These are phyloP conservation scores for Nyctibius grandis DNA, from an alignment of 2,797 vertebrate species.

Conservation along the genomic window DNA sequence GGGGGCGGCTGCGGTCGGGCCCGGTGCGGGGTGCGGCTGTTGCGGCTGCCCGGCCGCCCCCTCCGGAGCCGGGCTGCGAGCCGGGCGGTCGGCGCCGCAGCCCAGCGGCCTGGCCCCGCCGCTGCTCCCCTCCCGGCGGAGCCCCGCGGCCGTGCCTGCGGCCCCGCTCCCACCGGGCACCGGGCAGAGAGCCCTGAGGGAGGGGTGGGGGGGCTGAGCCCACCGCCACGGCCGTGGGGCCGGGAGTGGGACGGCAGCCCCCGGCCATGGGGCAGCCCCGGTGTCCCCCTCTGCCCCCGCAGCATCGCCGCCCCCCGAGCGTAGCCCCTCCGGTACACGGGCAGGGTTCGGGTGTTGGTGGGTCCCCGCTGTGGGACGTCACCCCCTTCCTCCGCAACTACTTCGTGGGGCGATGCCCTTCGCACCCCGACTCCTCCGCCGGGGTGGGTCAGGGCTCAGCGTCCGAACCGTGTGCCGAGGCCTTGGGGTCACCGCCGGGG, in stretches of 20 bases:
- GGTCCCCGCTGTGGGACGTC: not conserved
- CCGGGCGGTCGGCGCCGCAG: not conserved
- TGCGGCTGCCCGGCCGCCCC: not conserved
- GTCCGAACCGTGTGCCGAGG: fast-evolving
- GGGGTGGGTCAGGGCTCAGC: fast-evolving
- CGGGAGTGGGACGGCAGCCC: not conserved
- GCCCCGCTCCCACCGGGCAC: not conserved
- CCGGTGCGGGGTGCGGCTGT: not conserved
- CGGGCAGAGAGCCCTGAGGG: not conserved
- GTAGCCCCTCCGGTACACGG: not conserved
- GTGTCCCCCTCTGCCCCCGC: not conserved
- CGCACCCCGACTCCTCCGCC: fast-evolving
- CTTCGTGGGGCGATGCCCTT: fast-evolving
- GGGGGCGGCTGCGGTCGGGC: not conserved
- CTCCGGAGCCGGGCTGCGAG: not conserved
- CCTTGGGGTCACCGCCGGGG: not conserved
- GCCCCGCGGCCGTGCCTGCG: not conserved
- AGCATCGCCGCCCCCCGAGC: not conserved
- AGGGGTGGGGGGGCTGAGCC: not conserved
- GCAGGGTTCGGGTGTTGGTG: not conserved
- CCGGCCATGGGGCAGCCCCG: not conserved
- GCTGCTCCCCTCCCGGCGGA: no score
- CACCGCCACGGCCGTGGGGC: not conserved
- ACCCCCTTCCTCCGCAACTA: fast-evolving
- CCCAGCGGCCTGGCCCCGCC: not conserved